Evolutionary conservation across 2,113 vertebrate genomes (phyloP), one percentile per base, ranked within the genome.

Genomic region (Aleadryas rufinucha): DNA sequence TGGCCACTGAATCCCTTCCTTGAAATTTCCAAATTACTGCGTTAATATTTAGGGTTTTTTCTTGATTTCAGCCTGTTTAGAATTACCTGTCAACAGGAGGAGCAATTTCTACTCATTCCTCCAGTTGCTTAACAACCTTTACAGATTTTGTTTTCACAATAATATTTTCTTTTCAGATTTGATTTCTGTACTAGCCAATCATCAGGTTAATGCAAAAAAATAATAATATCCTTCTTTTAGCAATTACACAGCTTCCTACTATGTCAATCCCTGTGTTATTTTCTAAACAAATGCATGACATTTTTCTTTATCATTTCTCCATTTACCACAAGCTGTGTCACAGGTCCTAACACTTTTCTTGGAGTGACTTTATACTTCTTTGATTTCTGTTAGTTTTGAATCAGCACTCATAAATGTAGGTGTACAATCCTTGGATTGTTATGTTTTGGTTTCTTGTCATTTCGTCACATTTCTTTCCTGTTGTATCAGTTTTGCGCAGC

Each of bases 291-390:
- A 81, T 42, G 41, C 41, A 68, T 18, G 30, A 35, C 47, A 53
- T 39, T 88, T 77, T 84, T 89, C 90, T 88, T 84, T 59, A 45
- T 88, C 88, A 93, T 88, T 92, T 88, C 31, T 81, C 54, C 60
- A 49, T 90, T 78, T 80, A 60, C 44, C 44, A 56, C 82, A 81
- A 95, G 45, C 56, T 87, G 72, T 61, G 66, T 71, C 47, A 68
- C 30, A 71, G 41, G 64, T 87, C 56, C 31, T 68, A 74, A 71
- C 11, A 20, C 13, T 77, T 77, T 70, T 27, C 44, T 64, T 75
- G 14, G 33, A 83, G 27, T 19, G 35, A 66, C 33, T 84, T 96
- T 39, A 44, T 44, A 24, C 47, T 9, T 80, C 19, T 71, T 56
- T 83, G 16, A 42, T 49, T 77, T 60, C 35, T 35, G 19, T 44